Evolutionary conservation across 2,888 invertebrate genomes (phyloP), one percentile per base, ranked within the genome.

Genomic region (Cyaniris semiargus): DNA sequence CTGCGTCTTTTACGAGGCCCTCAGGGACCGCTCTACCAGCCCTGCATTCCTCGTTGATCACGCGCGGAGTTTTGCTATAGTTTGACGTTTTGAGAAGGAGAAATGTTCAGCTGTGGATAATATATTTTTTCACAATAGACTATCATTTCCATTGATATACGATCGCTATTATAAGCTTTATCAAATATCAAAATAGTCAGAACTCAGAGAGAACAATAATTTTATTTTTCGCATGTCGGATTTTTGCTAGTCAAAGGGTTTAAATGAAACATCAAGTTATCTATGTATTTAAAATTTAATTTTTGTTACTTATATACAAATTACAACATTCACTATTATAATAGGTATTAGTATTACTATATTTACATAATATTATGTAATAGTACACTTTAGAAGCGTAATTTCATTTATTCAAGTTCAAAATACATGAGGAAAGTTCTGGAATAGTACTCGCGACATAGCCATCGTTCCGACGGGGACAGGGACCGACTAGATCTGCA

Each of bases 281-380:
- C 93, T 94, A 93, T 93, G 93, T 94, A 94, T 94, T 93, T 94
- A 93, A 94, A 94, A 93, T 94, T 93, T 93, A 93, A 93, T 93
- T 93, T 92, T 92, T 90, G 88, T 93, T 93, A 94, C 93, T 92
- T 94, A 94, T 94, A 94, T 94, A 94, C 93, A 94, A 92, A 93
- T 93, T 92, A 94, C 93, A 94, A 94, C 93, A 94, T 94, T 94
- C 86, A 94, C 93, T 94, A 93, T 92, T 91, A 92, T 91, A 91
- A 87, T 93, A 92, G 89, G 88, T 90, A 92, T 92, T 91, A 93
- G 92, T 92, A 87, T 86, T 90, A 87, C 92, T 93, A 94, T 94
- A 94, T 93, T 92, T 94, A 94, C 93, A 94, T 87, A 77, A 72
- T 77, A 90, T 87, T 76, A 90, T 87, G 89, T 92, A 89, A 88